Percentiles rank a stretch among this genome's conserved stretches.
Evolutionary conservation across 64 coral and sea anemone species (phyloP).

Genomic region (Exaiptasia diaphana): DNA sequence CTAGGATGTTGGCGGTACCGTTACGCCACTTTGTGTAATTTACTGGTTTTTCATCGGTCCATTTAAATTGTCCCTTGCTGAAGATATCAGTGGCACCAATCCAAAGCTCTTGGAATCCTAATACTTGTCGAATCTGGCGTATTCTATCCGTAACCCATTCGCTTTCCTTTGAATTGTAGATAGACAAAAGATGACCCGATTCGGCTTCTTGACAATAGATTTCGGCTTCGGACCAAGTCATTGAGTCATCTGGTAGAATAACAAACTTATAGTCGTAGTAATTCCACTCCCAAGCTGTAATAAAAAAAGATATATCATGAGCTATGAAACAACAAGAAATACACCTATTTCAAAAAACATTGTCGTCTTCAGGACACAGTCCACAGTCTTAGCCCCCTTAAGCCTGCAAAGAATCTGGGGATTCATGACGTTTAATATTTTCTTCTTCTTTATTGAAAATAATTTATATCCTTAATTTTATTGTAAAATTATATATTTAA

Average conservation of each 20-base stretch:
- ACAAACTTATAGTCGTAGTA: constrained; percentile 59
- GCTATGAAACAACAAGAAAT: not conserved
- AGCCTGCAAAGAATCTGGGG: not conserved
- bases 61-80: constrained; percentile 20
- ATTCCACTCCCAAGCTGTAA: constrained; percentile 46
- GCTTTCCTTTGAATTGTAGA: constrained; percentile 9
- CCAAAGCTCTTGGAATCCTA: constrained; percentile 58
- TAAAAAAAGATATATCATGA: not conserved
- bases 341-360: no score
- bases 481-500: no score
- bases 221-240: constrained; percentile 69
- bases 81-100: constrained; percentile 47
- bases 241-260: constrained; percentile 28
- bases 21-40: constrained; percentile 35
- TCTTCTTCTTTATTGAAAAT: not conserved
- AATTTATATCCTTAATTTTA: no score
- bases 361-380: not conserved
- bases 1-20: constrained; percentile 12
- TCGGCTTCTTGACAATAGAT: constrained; percentile 64
- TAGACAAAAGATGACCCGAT: constrained; percentile 42
- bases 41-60: constrained; percentile 40
- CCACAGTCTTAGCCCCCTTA: not conserved
- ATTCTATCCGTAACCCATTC: constrained; percentile 10
- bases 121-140: constrained; percentile 16
- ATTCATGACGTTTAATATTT: not conserved